Evolutionary conservation across 1,140 invertebrate genomes (phyloP).

Genomic region (Scaptomyza hsui): DNA sequence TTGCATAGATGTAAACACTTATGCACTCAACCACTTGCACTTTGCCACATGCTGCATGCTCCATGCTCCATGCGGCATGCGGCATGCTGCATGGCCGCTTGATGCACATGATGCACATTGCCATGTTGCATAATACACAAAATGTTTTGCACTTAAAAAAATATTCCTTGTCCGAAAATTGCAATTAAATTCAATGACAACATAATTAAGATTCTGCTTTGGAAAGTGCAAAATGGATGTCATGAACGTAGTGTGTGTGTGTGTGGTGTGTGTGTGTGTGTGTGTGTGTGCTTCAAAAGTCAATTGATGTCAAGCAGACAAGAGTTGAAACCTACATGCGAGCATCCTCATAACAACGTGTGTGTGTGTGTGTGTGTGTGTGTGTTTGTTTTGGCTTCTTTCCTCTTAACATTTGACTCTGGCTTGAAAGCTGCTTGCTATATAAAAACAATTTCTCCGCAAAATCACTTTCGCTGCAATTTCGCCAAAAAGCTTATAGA

Average conservation of each 20-base stretch:
- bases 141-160: constrained; percentile 70
- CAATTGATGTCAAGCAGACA: constrained; percentile 53
- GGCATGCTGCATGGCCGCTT: constrained; percentile 8
- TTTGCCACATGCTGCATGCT: constrained; percentile 17
- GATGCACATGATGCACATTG: too few species aligned
- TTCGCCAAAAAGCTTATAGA: constrained; percentile 4
- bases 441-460: neutral
- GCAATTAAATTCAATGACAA: constrained; percentile 42
- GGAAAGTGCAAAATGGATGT: constrained; percentile 13
- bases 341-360: constrained; percentile 35
- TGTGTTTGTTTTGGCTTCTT: constrained; percentile 1
- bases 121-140: constrained; percentile 66
- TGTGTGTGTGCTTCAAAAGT: constrained; percentile 35
- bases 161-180: constrained; percentile 41
- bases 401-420: constrained; percentile 16
- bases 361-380: neutral
- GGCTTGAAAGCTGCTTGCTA: constrained; percentile 8
- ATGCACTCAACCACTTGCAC: constrained; percentile 20
- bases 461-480: constrained; percentile 33
- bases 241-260: constrained; percentile 15
- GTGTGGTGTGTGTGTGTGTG: constrained; percentile 16
- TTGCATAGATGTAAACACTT: neutral
- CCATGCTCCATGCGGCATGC: too few species aligned
- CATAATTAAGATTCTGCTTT: constrained; percentile 41
- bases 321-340: constrained; percentile 32